Percentiles rank a stretch among this genome's conserved stretches.
Conservation (phyloP, 2,113 vertebrate species). For the Poicephalus gulielmi region DNA sequence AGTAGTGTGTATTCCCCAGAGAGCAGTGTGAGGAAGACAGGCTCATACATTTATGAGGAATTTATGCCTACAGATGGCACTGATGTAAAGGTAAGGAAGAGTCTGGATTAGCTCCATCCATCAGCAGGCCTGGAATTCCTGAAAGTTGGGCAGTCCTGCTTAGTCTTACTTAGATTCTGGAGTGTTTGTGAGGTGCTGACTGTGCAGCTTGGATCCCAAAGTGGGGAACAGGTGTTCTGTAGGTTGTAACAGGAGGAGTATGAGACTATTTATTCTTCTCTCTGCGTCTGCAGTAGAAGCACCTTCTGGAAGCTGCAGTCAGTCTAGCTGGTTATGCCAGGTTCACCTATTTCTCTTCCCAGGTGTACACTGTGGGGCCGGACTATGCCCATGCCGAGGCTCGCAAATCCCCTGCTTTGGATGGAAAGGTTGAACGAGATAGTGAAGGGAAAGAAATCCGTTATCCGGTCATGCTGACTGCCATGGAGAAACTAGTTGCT, state of each 20-base stretch:
- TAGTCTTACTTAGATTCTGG: neutral
- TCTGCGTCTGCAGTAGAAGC: neutral
- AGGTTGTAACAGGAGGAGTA: neutral
- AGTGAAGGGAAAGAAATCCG: conserved; percentile 98
- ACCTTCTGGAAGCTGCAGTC: neutral
- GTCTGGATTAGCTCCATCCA: neutral
- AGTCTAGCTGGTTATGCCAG: neutral
- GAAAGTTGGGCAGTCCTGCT: neutral
- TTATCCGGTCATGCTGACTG: conserved; percentile 97
- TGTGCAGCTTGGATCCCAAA: neutral
- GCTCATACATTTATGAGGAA: conserved; percentile 98
- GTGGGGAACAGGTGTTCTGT: fast-evolving
- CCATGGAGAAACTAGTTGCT: conserved; percentile 97
- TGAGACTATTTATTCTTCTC: neutral
- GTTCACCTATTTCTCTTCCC: neutral
- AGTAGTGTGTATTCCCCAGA: conserved; percentile 99
- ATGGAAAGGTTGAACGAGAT: conserved; percentile 97
- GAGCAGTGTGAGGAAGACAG: conserved; percentile 96
- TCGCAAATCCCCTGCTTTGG: conserved; percentile 94
- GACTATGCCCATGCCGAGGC: conserved; percentile 98
- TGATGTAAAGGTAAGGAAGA: conserved; percentile 90
- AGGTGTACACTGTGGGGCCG: conserved; percentile 97
- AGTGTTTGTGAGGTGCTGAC: neutral
- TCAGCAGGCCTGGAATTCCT: neutral
- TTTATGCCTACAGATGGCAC: conserved; percentile 99